A percentile compares a stretch with the other conserved stretches of the same genome.
Conservation (phyloP, 2,797 vertebrate species). For the Limnodromus scolopaceus region DNA sequence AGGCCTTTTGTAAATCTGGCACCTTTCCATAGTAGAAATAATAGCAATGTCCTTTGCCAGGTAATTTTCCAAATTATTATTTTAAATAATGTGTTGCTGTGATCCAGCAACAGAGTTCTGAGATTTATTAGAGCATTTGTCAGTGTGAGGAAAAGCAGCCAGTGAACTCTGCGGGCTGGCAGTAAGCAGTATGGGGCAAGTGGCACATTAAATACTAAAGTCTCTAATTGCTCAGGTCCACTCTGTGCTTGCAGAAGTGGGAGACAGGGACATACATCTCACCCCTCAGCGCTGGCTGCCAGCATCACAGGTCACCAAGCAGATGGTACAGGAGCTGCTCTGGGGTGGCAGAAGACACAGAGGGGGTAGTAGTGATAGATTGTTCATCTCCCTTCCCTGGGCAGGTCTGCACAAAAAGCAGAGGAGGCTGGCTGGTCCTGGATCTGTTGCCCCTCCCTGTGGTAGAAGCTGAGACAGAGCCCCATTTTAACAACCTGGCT, state of each 20-base stretch:
- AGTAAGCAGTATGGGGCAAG: not conserved
- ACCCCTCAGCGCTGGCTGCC: not conserved
- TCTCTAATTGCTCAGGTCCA: not conserved
- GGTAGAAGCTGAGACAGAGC: not conserved
- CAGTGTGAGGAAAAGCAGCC: not conserved
- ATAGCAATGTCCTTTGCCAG: constrained; percentile 37
- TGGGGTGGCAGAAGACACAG: fast-evolving
- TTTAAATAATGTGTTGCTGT: constrained; percentile 30
- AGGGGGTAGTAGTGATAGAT: not conserved
- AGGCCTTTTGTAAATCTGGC: not conserved
- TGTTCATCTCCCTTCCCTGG: not conserved
- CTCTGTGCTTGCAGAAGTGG: not conserved
- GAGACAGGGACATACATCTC: not conserved
- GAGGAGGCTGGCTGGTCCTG: not conserved
- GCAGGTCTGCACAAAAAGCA: not conserved
- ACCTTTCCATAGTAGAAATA: constrained; percentile 29
- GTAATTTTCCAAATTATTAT: constrained; percentile 55
- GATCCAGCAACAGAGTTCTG: not conserved
- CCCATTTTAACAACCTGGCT: not conserved
- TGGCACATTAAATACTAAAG: not conserved
- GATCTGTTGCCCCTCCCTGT: not conserved
- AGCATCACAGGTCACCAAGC: not conserved
- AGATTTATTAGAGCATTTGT: constrained; percentile 21
- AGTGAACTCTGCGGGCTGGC: not conserved
- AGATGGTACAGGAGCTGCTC: not conserved